Percentiles rank a stretch among this genome's conserved stretches.
These are phyloP conservation scores for Marcusenius ussheri DNA, from an alignment of 2,113 vertebrate species.

Conservation along the genomic window DNA sequence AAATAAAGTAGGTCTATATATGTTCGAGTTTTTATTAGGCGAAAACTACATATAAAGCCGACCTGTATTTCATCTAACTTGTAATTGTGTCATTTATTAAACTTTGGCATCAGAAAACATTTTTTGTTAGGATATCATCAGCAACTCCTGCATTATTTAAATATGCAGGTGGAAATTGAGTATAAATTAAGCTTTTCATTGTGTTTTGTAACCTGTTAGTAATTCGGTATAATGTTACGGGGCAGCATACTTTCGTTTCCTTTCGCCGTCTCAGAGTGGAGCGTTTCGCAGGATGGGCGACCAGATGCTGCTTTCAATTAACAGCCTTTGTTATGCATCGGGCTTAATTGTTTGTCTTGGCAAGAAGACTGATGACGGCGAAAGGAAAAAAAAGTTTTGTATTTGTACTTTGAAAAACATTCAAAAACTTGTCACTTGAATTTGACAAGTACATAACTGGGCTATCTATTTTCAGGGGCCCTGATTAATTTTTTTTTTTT, in stretches of 20 bases:
- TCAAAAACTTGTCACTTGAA: background rate
- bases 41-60: background rate
- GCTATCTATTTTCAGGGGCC: background rate
- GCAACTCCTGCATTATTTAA: background rate
- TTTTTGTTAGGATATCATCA: background rate
- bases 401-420: background rate
- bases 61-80: background rate
- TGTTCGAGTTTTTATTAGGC: background rate
- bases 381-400: background rate
- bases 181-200: background rate
- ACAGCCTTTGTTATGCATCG: constrained; percentile 1
- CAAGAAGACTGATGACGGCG: constrained; percentile 11
- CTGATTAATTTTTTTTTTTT: background rate
- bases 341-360: constrained; percentile 12
- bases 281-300: background rate
- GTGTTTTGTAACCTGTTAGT: background rate
- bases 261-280: constrained; percentile 8
- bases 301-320: constrained; percentile 15
- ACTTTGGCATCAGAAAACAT: background rate
- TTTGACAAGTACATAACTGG: background rate
- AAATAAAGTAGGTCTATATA: constrained; percentile 1
- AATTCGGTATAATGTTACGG: background rate
- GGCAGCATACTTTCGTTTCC: background rate
- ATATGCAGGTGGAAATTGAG: background rate
- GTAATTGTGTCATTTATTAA: constrained; percentile 7